Base-by-base conservation (phyloP, 2,888 invertebrate genomes). In the Andrena flavipes region DNA sequence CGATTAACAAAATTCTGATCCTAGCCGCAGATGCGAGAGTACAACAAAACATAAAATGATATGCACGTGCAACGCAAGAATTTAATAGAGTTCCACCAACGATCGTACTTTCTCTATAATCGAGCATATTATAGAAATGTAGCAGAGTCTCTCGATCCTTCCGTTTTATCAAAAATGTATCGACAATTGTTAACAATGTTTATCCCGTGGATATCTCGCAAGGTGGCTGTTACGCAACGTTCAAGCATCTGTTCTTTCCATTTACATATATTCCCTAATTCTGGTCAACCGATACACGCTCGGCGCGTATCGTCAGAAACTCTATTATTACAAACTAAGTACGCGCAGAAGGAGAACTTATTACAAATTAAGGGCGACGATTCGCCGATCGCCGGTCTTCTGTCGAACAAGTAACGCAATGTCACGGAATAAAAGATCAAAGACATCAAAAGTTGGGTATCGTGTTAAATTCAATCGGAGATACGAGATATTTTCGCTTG, bases 341-440 rank as follows among this genome's bases (percentile, higher is more conserved):
- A 82, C 72, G 72, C 68, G 63, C 26, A 65, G 59, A 70, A 49
- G 60, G 54, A 63, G 76, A 71, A 64, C 56, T 76, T 76, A 62
- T 79, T 75, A 74, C 48, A 56, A 72, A 16, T 35, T 26, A 65
- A 71, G 33, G 67, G 70, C 59, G 72, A 72, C 69, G 16, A 69
- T 64, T 76, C 49, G 63, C 54, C 29, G 62, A 82, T 48, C 29
- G 51, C 23, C 67, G 51, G 13, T 42, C 68, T 64, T n/a, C 49
- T 49, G 42, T 80, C 26, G 59, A 72, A 80, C 8, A 80, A 70
- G 29, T 59, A 80, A 80, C 56, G 29, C 71, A 71, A 80, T 35
- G 81, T 81, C 80, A 72, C 68, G 76, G 71, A 82, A 82, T 80
- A 82, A 82, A 82, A 80, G 56, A 51, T 65, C 56, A 70, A 78